A percentile compares a stretch with the other conserved stretches of the same genome.
Conservation (phyloP, 1,140 invertebrate species). For the Agraylea sexmaculata region DNA sequence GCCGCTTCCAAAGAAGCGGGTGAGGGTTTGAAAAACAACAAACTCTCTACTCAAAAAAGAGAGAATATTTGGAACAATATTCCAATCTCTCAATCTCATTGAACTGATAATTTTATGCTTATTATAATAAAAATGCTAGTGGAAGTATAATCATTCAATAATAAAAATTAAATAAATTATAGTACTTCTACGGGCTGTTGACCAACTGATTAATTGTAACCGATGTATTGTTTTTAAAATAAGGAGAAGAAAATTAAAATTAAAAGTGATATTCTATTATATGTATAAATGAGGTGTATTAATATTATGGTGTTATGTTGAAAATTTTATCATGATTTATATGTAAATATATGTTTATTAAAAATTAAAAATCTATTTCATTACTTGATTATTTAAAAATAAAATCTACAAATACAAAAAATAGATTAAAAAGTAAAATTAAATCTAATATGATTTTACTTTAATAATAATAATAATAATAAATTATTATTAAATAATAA, state of each 20-base stretch:
- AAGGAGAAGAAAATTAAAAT: neutral
- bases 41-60: slow-evolving; percentile 13
- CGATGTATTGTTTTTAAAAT: neutral
- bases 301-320: too few species aligned
- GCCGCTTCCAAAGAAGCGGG: slow-evolving; percentile 24
- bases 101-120: slow-evolving; percentile 8
- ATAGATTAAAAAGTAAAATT: too few species aligned
- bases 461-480: too few species aligned
- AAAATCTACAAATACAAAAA: too few species aligned
- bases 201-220: too few species aligned
- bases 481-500: too few species aligned
- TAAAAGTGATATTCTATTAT: neutral
- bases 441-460: too few species aligned
- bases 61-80: slow-evolving; percentile 33
- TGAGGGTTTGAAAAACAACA: slow-evolving; percentile 18
- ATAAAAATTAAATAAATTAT: neutral
- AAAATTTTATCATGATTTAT: too few species aligned
- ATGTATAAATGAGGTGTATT: too few species aligned
- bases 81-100: slow-evolving; percentile 32
- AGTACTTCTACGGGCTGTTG: neutral
- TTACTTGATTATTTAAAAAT: too few species aligned
- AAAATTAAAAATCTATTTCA: too few species aligned
- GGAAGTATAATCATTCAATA: neutral
- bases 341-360: too few species aligned
- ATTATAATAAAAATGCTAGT: neutral